phyloP scores from a whole-genome alignment of 64 coral and sea anemone genomes.

The Catalaphyllia jardinei region DNA sequence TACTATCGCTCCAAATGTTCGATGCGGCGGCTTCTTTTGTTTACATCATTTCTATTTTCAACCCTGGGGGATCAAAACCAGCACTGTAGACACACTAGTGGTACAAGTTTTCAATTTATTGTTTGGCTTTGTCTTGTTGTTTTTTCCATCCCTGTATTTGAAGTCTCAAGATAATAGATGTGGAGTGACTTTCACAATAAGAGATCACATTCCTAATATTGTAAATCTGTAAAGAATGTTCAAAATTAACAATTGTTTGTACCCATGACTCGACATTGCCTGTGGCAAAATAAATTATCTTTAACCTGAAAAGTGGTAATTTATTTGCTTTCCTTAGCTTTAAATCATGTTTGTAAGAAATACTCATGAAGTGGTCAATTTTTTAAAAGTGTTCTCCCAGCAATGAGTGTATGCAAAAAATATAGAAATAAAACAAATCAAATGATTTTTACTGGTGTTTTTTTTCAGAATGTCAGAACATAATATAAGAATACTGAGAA shows the following conservation, averaged over 20 bases:
- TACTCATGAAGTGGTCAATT: not conserved
- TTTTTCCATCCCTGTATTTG: not conserved
- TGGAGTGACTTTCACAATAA: not conserved
- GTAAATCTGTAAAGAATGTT: not conserved
- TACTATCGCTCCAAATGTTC: not conserved
- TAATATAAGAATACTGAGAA: too few relatives aligned
- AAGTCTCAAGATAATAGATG: not conserved
- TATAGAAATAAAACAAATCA: not conserved
- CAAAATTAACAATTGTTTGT: not conserved
- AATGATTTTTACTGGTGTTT: too few relatives aligned
- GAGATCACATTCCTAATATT: not conserved
- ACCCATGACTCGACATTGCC: too few relatives aligned
- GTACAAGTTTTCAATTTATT: slow-evolving; percentile 25
- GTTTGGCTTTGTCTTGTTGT: not conserved
- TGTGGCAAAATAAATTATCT: not conserved
- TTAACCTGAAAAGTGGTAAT: not conserved
- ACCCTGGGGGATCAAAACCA: slow-evolving; percentile 19
- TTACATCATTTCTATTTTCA: not conserved
- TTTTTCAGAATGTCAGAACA: too few relatives aligned
- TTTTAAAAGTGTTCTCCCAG: not conserved
- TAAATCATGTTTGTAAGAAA: not conserved
- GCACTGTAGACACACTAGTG: not conserved
- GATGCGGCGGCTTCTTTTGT: slow-evolving; percentile 33
- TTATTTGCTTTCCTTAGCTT: not conserved
- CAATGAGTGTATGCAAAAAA: not conserved